Conservation (phyloP, 1,140 invertebrate species). For the Geopemphigus sp. region DNA sequence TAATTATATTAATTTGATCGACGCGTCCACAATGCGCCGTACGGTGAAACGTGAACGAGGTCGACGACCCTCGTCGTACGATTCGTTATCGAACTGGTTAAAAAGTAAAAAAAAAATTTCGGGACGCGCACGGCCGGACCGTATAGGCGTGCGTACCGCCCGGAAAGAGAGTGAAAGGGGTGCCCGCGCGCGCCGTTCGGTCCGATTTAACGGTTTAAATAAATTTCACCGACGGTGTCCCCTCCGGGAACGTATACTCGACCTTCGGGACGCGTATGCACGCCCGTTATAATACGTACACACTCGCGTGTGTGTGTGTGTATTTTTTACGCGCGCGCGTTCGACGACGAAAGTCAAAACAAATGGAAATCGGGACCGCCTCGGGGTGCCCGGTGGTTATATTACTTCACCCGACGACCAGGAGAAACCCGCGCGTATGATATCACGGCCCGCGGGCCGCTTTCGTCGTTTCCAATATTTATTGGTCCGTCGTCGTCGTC, state of each 20-base stretch:
- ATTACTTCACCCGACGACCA: slow-evolving; percentile 8
- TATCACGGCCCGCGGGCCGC: background rate
- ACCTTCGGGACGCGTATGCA: background rate
- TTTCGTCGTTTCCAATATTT: background rate
- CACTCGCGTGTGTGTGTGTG: too few species aligned
- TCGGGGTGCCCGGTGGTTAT: slow-evolving; percentile 9
- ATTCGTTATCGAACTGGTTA: background rate
- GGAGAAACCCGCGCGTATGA: slow-evolving; percentile 1
- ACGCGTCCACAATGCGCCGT: background rate
- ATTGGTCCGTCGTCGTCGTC: background rate
- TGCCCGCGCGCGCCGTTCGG: too few species aligned
- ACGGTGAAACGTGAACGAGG: slow-evolving; percentile 18
- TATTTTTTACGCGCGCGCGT: too few species aligned
- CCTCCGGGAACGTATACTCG: background rate
- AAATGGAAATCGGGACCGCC: slow-evolving; percentile 44
- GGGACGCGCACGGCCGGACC: too few species aligned
- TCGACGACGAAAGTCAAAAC: slow-evolving; percentile 20
- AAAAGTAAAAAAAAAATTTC: background rate
- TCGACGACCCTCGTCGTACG: background rate
- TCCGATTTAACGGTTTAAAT: slow-evolving; percentile 13
- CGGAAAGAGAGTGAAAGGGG: slow-evolving; percentile 40
- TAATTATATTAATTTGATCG: slow-evolving; percentile 36
- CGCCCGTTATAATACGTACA: too few species aligned
- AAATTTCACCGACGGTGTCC: slow-evolving; percentile 19
- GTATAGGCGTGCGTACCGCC: background rate